These are phyloP conservation scores for Gastracanthus pulcherrimus DNA, from an alignment of 2,888 invertebrate genomes.

Conservation along the genomic window DNA sequence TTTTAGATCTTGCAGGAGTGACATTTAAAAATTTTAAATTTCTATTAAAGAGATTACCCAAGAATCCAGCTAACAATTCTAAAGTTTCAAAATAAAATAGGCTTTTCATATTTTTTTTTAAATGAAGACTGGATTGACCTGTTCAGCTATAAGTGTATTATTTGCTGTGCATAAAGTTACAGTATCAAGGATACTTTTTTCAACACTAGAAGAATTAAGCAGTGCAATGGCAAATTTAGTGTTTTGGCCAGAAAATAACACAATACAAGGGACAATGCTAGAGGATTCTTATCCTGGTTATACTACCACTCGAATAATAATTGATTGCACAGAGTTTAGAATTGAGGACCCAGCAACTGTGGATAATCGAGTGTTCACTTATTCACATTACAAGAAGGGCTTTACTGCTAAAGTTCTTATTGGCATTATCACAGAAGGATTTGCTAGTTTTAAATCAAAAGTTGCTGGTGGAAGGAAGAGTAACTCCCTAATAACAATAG, in stretches of 20 bases:
- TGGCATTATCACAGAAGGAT: neutral
- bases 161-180: conserved; percentile 58
- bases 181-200: conserved; percentile 55
- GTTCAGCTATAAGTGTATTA: conserved; percentile 57
- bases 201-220: conserved; percentile 23
- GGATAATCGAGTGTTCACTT: neutral
- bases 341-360: neutral
- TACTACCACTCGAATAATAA: neutral
- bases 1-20: conserved; percentile 55
- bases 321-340: neutral
- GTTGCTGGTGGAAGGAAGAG: neutral
- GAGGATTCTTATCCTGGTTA: neutral
- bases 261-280: neutral
- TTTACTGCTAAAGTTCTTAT: neutral
- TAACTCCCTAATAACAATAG: neutral
- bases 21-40: conserved; percentile 51
- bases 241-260: conserved; percentile 28
- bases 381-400: neutral
- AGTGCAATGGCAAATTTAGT: conserved; percentile 33
- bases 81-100: conserved; percentile 56
- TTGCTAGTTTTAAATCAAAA: neutral
- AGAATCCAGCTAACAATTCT: conserved; percentile 37
- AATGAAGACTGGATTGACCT: conserved; percentile 61
- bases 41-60: conserved; percentile 43
- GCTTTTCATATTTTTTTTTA: conserved; percentile 60